Evolutionary conservation across 2,797 vertebrate genomes (phyloP), one percentile per base, ranked within the genome.

Genomic region (Varecia variegata): DNA sequence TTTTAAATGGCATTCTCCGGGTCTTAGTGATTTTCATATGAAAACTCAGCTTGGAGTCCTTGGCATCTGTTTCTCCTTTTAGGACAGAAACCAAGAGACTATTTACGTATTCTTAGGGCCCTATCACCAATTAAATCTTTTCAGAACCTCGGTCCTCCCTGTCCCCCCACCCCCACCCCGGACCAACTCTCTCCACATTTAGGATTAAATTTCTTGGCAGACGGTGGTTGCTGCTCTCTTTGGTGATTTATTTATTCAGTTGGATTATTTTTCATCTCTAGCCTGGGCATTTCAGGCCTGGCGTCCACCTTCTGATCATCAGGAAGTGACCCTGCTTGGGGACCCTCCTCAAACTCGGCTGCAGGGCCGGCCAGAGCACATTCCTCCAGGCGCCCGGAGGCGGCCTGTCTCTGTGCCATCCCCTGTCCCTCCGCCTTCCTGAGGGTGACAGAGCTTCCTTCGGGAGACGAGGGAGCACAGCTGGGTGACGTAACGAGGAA

Each of bases 1-100:
- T 98, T 98, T 96, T 97, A 98, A 98, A 95, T 98, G 98, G 98
- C 96, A 97, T 98, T 97, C 98, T 98, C 93, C 56, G 94, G 92
- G 93, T 94, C 98, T 95, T 96, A 83, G 97, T 96, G 90, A 97
- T 98, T 98, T 98, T 98, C 98, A 97, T 97, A 98, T 97, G 98
- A 98, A 97, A 98, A 98, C 96, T 98, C 96, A 67, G 93, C 95
- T 98, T 93, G 94, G 95, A 97, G 95, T 86, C 76, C 88, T 97
- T 98, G 98, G 98, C 98, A 98, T 98, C 98, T 99, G 98, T 98
- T 99, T 99, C 98, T 98, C 98, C 97, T 98, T 98, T 98, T 93
- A 98, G 97, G 98, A 97, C 95, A 98, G 98, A 97, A 98, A 98
- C 93, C 87, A 93, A 98, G 98, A 98, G 97, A 98, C 97, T 98